Percentiles rank a stretch among this genome's conserved stretches.
Evolutionary conservation across 2,888 invertebrate species (phyloP).

Genomic region (Drosophila heteroneura): DNA sequence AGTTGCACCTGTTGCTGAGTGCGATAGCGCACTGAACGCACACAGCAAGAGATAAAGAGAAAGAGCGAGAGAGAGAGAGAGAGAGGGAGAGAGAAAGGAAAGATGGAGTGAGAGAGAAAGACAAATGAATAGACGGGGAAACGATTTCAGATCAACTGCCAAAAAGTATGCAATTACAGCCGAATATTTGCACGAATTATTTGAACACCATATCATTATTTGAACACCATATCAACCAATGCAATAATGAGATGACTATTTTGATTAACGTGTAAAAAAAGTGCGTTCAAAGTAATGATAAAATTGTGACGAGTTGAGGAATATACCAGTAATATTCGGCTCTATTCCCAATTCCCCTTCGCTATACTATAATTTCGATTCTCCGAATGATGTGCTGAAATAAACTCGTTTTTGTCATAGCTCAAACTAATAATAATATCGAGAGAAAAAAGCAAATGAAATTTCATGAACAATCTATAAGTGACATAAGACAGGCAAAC

Average conservation of each 20-base stretch:
- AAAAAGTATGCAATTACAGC: slow-evolving; percentile 41
- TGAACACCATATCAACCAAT: not conserved
- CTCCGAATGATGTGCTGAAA: not conserved
- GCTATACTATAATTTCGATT: not conserved
- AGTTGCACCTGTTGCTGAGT: slow-evolving; percentile 52
- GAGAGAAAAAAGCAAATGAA: no score
- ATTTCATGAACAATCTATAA: no score
- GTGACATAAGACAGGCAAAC: no score
- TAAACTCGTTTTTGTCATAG: not conserved
- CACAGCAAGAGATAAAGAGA: not conserved
- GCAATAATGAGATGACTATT: not conserved
- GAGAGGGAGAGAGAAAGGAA: not conserved
- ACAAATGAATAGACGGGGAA: not conserved
- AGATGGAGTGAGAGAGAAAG: not conserved
- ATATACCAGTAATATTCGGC: not conserved
- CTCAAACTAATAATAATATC: not conserved
- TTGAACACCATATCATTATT: not conserved
- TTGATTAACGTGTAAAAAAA: not conserved
- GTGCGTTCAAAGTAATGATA: not conserved
- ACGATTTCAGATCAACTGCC: slow-evolving; percentile 23
- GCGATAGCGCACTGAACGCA: slow-evolving; percentile 45
- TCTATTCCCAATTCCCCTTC: not conserved
- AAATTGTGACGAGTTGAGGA: not conserved
- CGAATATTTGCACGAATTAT: not conserved
- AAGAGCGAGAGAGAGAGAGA: not conserved